phyloP scores from a whole-genome alignment of 1,140 invertebrate genomes.

The Mactra quadrangularis region DNA sequence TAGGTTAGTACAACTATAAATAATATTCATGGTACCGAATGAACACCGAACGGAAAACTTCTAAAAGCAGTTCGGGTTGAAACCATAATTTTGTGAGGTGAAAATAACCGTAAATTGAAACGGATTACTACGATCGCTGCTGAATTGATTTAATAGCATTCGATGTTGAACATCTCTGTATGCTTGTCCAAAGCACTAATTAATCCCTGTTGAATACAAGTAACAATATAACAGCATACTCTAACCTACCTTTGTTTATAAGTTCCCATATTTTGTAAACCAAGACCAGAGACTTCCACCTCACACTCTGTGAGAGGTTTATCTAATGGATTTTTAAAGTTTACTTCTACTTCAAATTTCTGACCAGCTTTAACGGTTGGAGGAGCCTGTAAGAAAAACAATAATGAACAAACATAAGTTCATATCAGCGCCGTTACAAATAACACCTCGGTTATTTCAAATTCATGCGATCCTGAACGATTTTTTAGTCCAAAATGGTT shows the following conservation, averaged over 20 bases:
- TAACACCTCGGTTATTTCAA: slow-evolving; percentile 24
- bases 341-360: slow-evolving; percentile 31
- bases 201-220: too few species aligned
- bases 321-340: slow-evolving; percentile 21
- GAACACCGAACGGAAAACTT: too few species aligned
- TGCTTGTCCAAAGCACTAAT: too few species aligned
- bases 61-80: too few species aligned
- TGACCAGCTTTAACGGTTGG: not conserved
- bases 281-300: not conserved
- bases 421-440: slow-evolving; percentile 3
- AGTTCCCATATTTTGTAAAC: not conserved
- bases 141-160: too few species aligned
- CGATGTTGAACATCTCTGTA: too few species aligned
- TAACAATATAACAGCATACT: too few species aligned
- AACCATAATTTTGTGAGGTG: too few species aligned
- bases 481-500: slow-evolving; percentile 6
- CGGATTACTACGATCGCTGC: too few species aligned
- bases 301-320: not conserved
- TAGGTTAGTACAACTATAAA: too few species aligned
- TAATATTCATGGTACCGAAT: too few species aligned
- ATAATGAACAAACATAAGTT: not conserved
- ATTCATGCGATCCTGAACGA: not conserved
- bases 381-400: slow-evolving; percentile 15
- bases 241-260: not conserved
- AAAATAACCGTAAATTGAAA: too few species aligned